phyloP scores from a whole-genome alignment of 2,797 vertebrate genomes.

The Carcharodon carcharias region DNA sequence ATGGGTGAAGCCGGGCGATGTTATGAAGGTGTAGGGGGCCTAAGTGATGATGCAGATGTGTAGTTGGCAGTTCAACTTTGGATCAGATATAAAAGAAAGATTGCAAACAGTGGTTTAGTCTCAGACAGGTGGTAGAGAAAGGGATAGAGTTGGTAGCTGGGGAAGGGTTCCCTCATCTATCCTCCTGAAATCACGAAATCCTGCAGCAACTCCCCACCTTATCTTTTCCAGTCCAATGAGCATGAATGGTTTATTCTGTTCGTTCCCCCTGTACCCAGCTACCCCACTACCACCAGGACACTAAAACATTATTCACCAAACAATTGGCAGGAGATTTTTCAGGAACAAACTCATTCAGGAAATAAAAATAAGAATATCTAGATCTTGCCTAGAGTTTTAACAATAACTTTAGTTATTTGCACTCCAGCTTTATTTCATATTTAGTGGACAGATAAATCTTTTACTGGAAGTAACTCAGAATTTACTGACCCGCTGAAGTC shows the following conservation, averaged over 20 bases:
- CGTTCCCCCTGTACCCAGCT: no score
- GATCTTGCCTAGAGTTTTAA: neutral
- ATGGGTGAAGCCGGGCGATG: no score
- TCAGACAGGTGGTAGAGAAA: no score
- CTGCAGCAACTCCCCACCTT: neutral
- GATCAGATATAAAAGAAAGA: no score
- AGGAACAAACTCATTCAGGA: neutral
- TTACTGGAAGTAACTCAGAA: neutral
- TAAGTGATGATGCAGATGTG: no score
- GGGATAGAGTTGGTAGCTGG: no score
- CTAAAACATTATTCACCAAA: no score
- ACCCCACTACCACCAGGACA: no score
- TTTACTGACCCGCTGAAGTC: neutral
- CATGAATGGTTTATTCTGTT: neutral
- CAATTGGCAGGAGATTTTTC: neutral
- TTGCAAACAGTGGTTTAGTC: no score
- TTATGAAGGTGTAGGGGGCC: no score
- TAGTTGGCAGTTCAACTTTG: no score
- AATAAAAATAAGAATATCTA: neutral
- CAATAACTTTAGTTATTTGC: neutral
- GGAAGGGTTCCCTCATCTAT: neutral
- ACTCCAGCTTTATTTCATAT: neutral
- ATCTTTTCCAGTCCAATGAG: neutral
- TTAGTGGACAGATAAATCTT: neutral
- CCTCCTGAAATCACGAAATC: neutral